Evolutionary conservation across 2,113 vertebrate species (phyloP).

Genomic region (Gallinago media): DNA sequence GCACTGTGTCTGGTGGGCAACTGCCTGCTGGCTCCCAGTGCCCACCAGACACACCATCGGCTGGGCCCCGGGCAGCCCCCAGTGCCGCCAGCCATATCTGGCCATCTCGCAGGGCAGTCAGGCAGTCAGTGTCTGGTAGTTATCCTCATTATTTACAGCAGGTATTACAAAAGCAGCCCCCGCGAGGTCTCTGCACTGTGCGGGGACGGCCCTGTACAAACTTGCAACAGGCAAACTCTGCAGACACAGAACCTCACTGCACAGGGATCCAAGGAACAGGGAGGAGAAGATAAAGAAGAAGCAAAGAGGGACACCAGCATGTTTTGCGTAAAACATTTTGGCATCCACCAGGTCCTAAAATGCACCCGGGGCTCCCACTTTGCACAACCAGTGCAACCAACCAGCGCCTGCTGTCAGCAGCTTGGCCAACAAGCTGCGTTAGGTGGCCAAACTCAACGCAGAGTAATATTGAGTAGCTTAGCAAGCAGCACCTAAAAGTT

Average conservation of each 20-base stretch:
- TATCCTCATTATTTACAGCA: not conserved
- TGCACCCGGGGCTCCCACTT: not conserved
- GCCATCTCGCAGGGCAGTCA: not conserved
- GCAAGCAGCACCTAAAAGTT: not conserved
- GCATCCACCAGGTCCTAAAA: not conserved
- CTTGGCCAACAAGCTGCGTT: not conserved
- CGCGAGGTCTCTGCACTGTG: accelerated
- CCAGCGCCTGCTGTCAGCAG: not conserved
- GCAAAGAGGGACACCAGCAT: not conserved
- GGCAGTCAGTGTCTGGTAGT: not conserved
- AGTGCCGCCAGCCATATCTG: accelerated
- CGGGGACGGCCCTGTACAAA: not conserved
- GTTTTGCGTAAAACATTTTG: not conserved
- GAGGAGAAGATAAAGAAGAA: not conserved
- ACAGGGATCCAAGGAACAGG: accelerated
- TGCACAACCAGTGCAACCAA: not conserved
- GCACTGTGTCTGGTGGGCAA: not conserved
- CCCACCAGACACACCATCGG: accelerated
- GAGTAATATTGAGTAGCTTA: not conserved
- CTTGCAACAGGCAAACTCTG: not conserved
- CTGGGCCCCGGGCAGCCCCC: accelerated
- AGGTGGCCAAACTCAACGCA: not conserved
- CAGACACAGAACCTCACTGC: not conserved
- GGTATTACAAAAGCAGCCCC: not conserved
- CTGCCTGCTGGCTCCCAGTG: accelerated